Evolutionary conservation across 2,113 vertebrate genomes (phyloP).

Genomic region (Formicarius rufipectus): DNA sequence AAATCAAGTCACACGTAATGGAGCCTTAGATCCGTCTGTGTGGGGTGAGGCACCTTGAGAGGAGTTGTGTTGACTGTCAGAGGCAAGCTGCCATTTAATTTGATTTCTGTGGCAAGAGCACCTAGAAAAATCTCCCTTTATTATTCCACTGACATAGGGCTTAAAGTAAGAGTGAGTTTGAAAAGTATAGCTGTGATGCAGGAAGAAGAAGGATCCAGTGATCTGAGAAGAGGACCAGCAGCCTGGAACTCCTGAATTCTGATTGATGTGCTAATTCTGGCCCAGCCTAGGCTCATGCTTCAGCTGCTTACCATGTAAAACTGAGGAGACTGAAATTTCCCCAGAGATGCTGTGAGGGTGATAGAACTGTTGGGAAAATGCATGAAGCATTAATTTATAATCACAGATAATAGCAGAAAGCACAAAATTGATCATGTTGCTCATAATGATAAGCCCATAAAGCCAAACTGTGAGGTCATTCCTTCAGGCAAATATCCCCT

Average conservation of each 20-base stretch:
- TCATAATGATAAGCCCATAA: neutral
- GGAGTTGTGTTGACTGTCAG: neutral
- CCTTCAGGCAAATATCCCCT: neutral
- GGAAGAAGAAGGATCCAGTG: neutral
- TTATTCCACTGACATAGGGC: neutral
- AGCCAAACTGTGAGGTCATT: neutral
- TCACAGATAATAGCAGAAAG: neutral
- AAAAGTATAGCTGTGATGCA: neutral
- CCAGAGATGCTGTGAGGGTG: neutral
- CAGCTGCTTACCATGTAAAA: neutral
- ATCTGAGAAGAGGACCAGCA: neutral
- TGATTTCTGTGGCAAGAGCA: neutral
- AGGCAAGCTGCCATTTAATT: neutral
- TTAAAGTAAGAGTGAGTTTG: neutral
- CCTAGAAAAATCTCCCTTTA: neutral
- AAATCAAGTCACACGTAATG: neutral
- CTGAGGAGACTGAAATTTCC: neutral
- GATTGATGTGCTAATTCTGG: neutral
- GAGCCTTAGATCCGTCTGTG: neutral
- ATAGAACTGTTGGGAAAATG: neutral
- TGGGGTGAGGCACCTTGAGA: neutral
- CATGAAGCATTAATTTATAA: slow-evolving; percentile 33
- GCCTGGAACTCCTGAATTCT: neutral
- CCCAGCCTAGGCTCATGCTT: neutral
- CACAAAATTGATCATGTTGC: neutral